Base-by-base conservation (phyloP, 2,888 invertebrate genomes). In the Lithosia quadra region DNA sequence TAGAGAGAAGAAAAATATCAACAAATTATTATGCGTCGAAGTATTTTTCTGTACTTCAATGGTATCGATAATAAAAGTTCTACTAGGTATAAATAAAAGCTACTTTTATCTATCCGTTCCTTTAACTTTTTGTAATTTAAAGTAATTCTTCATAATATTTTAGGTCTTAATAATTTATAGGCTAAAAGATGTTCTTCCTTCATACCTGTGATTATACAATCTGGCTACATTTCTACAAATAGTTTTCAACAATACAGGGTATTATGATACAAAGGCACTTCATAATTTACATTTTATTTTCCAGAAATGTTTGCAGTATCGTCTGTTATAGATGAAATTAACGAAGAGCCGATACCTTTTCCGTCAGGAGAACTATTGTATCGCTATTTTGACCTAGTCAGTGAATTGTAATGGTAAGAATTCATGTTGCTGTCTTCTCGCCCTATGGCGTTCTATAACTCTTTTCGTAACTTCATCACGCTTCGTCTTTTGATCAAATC, bases 251-350 rank as follows among this genome's bases (percentile, higher is more conserved):
- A 18, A 18, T 5, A 18, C 18, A 43, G 43, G 43, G 43, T 7
- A 0, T 43, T 22, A 22, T 24, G 3, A 56, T 24, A 11, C 11
- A 56, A 1, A 21, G 9, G 34, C 10, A 15, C 56, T 64, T 72
- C 63, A 62, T 77, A 69, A 57, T 61, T 58, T 55, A 80, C 22
- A 53, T 77, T 85, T 84, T 80, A 72, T 85, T 88, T 93, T 92
- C 82, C 94, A 93, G 93, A 93, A 79, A 72, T 90, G 73, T 90
- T 94, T 86, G 93, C 90, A 80, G 90, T 92, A 86, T 90, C 92
- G 2, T 92, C 93, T 72, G 90, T 92, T 63, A 89, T 89, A 74
- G 86, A 90, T 70, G 90, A 88, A 63, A 85, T 83, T 71, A 76
- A 86, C 74, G 86, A 88, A 69, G 84, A 84, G 56, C 91, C 91